These are phyloP conservation scores for Rhagonycha lutea DNA, from an alignment of 2,888 invertebrate species.

Conservation along the genomic window DNA sequence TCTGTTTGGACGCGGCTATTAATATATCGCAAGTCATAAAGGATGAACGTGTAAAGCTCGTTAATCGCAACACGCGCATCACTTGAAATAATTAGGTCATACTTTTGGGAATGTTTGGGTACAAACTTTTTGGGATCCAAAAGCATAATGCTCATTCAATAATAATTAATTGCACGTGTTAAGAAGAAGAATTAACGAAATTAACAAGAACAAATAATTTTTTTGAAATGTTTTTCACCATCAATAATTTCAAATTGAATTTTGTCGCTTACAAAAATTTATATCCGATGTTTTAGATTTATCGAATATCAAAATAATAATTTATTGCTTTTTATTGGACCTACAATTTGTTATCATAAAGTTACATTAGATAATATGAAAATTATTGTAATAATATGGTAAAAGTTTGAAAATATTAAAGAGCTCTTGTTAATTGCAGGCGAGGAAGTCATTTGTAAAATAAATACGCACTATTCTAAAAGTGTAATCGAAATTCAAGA, in stretches of 20 bases:
- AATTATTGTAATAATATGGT: background rate
- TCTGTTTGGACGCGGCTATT: no score
- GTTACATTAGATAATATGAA: background rate
- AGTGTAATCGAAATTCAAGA: constrained; percentile 41
- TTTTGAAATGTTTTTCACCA: background rate
- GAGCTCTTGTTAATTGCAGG: background rate
- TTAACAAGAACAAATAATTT: background rate
- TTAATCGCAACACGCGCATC: no score
- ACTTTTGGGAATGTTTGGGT: no score
- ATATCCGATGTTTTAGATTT: background rate
- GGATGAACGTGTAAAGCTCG: no score
- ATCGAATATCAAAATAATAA: background rate
- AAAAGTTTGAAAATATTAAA: background rate
- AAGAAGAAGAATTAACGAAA: no score
- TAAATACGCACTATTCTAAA: constrained; percentile 37
- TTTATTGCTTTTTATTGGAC: background rate
- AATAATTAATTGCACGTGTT: no score
- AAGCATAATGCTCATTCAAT: no score
- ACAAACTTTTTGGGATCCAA: no score
- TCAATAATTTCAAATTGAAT: background rate
- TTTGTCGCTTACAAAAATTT: background rate
- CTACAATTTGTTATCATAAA: background rate
- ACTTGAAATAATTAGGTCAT: no score
- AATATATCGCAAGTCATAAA: no score
- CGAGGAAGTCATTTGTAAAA: constrained; percentile 25